Conservation (phyloP, 1,140 invertebrate genomes). For the Pogonomyrmex barbatus region DNA sequence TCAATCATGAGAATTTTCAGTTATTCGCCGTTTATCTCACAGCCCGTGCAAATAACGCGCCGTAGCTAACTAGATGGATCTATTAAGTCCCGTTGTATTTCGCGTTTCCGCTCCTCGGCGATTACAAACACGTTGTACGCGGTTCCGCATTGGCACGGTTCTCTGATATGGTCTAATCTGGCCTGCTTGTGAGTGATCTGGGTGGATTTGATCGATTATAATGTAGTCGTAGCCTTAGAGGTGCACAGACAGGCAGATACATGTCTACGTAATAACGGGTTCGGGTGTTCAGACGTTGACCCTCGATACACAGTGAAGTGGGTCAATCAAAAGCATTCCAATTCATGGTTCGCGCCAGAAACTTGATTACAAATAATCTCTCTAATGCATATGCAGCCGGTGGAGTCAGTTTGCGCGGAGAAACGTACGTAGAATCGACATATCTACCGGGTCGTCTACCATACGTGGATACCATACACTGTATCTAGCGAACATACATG, state of each 20-base stretch:
- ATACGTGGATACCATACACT: background rate
- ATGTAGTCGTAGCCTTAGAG: conserved; percentile 50
- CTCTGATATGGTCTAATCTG: conserved; percentile 58
- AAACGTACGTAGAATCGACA: background rate
- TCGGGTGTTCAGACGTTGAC: conserved; percentile 66
- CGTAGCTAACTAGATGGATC: conserved; percentile 11
- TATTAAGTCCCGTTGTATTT: conserved; percentile 54
- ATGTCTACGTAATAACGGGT: conserved; percentile 46
- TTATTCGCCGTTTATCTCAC: conserved; percentile 38
- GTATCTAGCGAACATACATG: conserved; percentile 6
- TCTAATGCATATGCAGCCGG: conserved; percentile 65
- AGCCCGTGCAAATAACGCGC: conserved; percentile 37
- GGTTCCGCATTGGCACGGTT: conserved; percentile 30
- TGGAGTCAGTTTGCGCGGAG: conserved; percentile 53
- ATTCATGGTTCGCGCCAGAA: conserved; percentile 65
- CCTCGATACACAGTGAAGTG: conserved; percentile 62
- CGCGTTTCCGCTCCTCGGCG: conserved; percentile 41
- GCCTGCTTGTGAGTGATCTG: conserved; percentile 44
- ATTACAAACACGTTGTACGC: conserved; percentile 32
- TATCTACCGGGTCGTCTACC: background rate
- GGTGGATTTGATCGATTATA: conserved; percentile 60
- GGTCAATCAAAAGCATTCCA: conserved; percentile 74
- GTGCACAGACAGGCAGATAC: conserved; percentile 40
- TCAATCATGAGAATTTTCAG: conserved; percentile 19
- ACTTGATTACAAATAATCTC: conserved; percentile 72